phyloP scores from a whole-genome alignment of 1,140 invertebrate species.

The Drosophila sulfurigaster region DNA sequence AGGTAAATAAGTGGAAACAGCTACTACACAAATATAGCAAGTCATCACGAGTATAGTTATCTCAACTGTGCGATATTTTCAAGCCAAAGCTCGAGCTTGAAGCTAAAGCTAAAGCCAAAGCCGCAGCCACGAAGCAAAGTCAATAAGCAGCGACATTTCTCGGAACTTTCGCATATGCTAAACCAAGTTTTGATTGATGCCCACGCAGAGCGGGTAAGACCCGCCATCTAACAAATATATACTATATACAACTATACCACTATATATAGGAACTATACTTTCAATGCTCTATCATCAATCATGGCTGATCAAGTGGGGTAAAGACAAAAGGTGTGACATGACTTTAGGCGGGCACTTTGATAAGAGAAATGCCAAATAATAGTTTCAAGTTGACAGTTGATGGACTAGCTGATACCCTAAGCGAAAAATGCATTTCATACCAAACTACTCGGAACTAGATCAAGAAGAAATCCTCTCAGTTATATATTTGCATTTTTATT shows the following conservation, averaged over 20 bases:
- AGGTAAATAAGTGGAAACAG: constrained; percentile 47
- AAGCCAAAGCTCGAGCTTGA: constrained; percentile 45
- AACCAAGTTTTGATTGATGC: constrained; percentile 26
- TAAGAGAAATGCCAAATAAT: constrained; percentile 1
- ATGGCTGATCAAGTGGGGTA: constrained; percentile 8
- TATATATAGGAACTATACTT: constrained; percentile 4
- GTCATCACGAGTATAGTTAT: constrained; percentile 56
- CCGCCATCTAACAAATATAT: neutral
- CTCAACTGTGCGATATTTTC: constrained; percentile 27
- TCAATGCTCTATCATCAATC: constrained; percentile 19
- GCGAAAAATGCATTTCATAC: neutral
- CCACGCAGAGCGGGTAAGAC: constrained; percentile 19
- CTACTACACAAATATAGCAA: constrained; percentile 52
- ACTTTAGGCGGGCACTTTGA: constrained; percentile 7
- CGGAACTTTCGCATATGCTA: constrained; percentile 28
- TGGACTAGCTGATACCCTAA: neutral
- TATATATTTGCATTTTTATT: too few species aligned
- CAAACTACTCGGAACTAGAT: too few species aligned
- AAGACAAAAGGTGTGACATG: constrained; percentile 22
- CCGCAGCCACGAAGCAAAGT: constrained; percentile 6
- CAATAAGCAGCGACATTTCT: constrained; percentile 22
- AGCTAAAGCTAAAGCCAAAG: constrained; percentile 3
- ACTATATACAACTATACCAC: neutral
- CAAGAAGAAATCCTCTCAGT: too few species aligned
- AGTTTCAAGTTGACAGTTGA: neutral